Percentiles rank a stretch among this genome's conserved stretches.
Conservation (phyloP, 2,113 vertebrate species). For the Gavialis gangeticus region DNA sequence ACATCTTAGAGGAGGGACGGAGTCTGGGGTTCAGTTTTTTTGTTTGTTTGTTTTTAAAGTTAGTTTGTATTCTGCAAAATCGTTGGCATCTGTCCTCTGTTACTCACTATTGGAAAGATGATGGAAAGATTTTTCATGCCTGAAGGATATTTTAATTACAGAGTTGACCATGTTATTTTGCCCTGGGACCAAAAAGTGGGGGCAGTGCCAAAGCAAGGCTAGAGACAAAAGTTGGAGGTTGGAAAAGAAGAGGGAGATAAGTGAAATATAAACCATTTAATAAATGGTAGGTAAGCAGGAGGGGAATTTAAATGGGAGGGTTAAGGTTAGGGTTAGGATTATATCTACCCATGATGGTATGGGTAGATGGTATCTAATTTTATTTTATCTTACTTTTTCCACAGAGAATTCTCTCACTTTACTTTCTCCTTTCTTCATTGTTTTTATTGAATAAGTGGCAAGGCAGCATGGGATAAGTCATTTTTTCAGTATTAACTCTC, state of each 20-base stretch:
- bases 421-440: background rate
- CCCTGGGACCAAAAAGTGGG: background rate
- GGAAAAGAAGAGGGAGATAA: background rate
- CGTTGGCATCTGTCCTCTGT: background rate
- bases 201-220: background rate
- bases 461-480: background rate
- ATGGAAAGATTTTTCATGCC: background rate
- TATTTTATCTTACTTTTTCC: background rate
- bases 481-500: background rate
- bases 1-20: too few species aligned
- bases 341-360: too few species aligned
- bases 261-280: background rate
- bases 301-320: background rate
- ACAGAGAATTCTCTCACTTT: background rate
- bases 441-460: background rate
- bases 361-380: background rate
- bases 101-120: background rate
- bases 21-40: too few species aligned
- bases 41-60: background rate
- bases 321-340: too few species aligned
- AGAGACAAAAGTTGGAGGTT: background rate
- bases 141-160: background rate
- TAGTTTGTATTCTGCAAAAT: background rate
- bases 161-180: background rate
- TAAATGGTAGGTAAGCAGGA: background rate